A percentile compares a stretch with the other conserved stretches of the same genome.
These are phyloP conservation scores for Patagioenas fasciata DNA, from an alignment of 2,113 vertebrate genomes.

Conservation along the genomic window DNA sequence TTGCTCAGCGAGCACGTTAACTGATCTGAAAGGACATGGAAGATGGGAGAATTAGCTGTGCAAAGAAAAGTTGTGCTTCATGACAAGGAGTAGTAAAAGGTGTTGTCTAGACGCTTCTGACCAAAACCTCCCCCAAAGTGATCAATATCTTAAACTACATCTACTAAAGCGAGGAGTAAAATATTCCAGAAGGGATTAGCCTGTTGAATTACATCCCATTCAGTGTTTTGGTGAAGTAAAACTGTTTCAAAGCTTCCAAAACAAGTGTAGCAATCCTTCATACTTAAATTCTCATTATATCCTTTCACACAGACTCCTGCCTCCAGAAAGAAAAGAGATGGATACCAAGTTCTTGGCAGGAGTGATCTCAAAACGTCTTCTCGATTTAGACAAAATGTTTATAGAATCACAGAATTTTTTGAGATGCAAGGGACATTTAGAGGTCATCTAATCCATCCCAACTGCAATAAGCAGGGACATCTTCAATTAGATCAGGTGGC, in stretches of 20 bases:
- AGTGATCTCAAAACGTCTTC: not conserved
- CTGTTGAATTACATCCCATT: not conserved
- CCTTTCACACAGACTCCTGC: fast-evolving
- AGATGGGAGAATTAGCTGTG: not conserved
- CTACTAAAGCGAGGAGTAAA: not conserved
- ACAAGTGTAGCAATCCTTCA: not conserved
- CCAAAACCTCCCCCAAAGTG: not conserved
- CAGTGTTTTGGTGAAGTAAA: not conserved
- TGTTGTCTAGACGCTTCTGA: not conserved
- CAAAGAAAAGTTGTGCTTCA: not conserved
- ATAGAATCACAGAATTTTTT: too few relatives aligned
- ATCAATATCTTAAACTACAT: not conserved
- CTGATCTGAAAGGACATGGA: not conserved
- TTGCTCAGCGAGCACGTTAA: not conserved
- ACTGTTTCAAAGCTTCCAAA: not conserved
- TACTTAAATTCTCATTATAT: not conserved
- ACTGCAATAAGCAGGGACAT: too few relatives aligned
- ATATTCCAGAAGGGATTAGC: not conserved
- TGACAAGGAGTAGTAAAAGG: not conserved
- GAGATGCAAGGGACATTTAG: too few relatives aligned
- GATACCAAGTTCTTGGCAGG: not conserved
- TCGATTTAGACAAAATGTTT: not conserved
- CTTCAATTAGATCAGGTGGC: too few relatives aligned
- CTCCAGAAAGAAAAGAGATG: not conserved
- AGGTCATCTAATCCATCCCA: too few relatives aligned